Base-by-base conservation (phyloP, 2,888 invertebrate species). In the Cephus rjabovi region DNA sequence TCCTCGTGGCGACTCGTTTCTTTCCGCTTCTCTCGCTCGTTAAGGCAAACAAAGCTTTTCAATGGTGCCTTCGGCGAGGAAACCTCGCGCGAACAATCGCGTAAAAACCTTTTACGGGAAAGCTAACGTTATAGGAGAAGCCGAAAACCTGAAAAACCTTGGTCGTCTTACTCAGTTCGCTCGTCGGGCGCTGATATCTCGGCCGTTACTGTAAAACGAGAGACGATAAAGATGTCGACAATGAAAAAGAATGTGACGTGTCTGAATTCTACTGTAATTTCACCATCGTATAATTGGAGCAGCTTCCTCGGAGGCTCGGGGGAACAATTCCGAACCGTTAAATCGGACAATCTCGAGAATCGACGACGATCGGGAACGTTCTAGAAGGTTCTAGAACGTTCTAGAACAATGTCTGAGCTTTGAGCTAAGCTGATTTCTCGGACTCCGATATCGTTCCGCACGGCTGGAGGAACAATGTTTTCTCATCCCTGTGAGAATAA, bases 1-100 rank as follows among this genome's bases (percentile, higher is more conserved):
- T 83, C 83, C 83, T 85, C 83, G 80, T 76, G 81, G 81, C 79
- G 81, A 84, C 56, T 33, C 75, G 37, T 79, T 77, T 71, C 71
- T 56, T 56, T 56, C 9, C 56, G 23, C 23, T 56, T 30, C 30
- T 34, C 31, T 75, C 77, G 78, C 81, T 80, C 81, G 80, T 81
- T 81, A 81, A 81, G 75, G 73, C 80, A 75, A 79, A 81, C 79
- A 79, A 81, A 81, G 79, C 79, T 40, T 76, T 74, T 56, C 56
- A 56, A 56, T 56, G 56, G 23, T 1, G 56, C 76, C 74, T 79
- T 69, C 9, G 33, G 15, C 71, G 71, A 71, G 71, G 30, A 11
- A 30, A 34, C 30, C 31, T 23, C 33, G 31, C 71, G 23, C 71
- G 30, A 23, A 31, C 71, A 34, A 71, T 33, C 71, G 71, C 31